Evolutionary conservation across 2,797 vertebrate genomes (phyloP).

Genomic region (Girardinus metallicus): DNA sequence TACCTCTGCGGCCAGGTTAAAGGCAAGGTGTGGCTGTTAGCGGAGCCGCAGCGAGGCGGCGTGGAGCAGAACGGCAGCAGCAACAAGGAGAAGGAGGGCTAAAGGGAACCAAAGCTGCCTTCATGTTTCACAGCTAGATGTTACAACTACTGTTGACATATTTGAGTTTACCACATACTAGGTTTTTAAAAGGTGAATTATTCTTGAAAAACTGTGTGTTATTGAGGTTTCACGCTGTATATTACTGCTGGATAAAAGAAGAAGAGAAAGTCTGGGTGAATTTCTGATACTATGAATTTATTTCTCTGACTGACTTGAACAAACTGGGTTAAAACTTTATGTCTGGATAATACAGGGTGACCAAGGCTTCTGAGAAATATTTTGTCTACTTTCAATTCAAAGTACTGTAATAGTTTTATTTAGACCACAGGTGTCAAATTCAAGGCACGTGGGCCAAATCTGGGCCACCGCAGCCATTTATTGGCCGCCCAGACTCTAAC

Average conservation of each 20-base stretch:
- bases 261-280: neutral
- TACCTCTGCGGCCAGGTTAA: constrained; percentile 86
- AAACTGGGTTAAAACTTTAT: constrained; percentile 7
- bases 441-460: no score
- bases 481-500: no score
- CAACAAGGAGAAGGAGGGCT: constrained; percentile 65
- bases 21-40: constrained; percentile 83
- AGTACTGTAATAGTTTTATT: neutral
- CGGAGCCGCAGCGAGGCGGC: constrained; percentile 49
- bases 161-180: neutral
- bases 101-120: constrained; percentile 2
- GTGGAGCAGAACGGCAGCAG: neutral
- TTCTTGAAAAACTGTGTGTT: neutral
- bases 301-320: constrained; percentile 7
- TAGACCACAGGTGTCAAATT: neutral
- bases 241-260: neutral
- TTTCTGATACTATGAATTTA: constrained; percentile 40
- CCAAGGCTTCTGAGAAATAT: no score
- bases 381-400: neutral
- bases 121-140: neutral
- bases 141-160: neutral
- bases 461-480: no score
- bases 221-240: constrained; percentile 19
- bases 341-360: neutral
- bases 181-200: neutral